A percentile compares a stretch with the other conserved stretches of the same genome.
Evolutionary conservation across 2,888 invertebrate genomes (phyloP).

Genomic region (Scaeva pyrastri): DNA sequence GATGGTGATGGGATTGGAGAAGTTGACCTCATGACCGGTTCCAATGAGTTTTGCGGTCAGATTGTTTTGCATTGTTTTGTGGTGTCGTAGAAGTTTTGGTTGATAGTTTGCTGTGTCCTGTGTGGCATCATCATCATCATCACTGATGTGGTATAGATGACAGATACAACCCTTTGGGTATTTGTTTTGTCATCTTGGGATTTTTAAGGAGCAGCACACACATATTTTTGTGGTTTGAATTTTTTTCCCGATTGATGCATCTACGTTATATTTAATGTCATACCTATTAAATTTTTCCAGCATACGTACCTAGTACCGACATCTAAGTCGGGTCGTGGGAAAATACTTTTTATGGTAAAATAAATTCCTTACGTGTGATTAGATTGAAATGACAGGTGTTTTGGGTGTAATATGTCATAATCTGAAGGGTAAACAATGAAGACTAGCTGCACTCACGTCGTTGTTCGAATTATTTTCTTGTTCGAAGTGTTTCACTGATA

Average conservation of each 20-base stretch:
- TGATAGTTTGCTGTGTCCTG: slow-evolving; percentile 15
- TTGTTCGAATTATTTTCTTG: no score
- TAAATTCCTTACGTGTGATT: background rate
- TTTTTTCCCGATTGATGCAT: slow-evolving; percentile 33
- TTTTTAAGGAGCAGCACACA: slow-evolving; percentile 11
- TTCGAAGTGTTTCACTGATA: no score
- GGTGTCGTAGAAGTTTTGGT: slow-evolving; percentile 14
- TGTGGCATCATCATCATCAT: slow-evolving; percentile 18
- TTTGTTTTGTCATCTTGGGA: slow-evolving; percentile 6
- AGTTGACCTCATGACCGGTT: slow-evolving; percentile 75
- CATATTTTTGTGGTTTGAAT: slow-evolving; percentile 56
- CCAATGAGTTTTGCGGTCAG: slow-evolving; percentile 70
- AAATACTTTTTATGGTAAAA: background rate
- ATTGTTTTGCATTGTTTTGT: slow-evolving; percentile 33
- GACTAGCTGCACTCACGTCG: no score
- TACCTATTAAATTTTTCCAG: slow-evolving; percentile 38
- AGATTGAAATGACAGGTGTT: slow-evolving; percentile 16
- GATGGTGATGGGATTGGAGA: slow-evolving; percentile 48
- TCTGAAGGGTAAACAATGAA: no score
- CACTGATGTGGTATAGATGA: slow-evolving; percentile 12
- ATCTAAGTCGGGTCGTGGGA: slow-evolving; percentile 54
- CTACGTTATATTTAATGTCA: slow-evolving; percentile 45
- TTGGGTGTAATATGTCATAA: background rate
- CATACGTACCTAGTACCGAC: slow-evolving; percentile 3
- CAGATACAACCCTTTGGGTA: slow-evolving; percentile 47